Evolutionary conservation across 2,797 vertebrate species (phyloP).

Genomic region (Anas acuta): DNA sequence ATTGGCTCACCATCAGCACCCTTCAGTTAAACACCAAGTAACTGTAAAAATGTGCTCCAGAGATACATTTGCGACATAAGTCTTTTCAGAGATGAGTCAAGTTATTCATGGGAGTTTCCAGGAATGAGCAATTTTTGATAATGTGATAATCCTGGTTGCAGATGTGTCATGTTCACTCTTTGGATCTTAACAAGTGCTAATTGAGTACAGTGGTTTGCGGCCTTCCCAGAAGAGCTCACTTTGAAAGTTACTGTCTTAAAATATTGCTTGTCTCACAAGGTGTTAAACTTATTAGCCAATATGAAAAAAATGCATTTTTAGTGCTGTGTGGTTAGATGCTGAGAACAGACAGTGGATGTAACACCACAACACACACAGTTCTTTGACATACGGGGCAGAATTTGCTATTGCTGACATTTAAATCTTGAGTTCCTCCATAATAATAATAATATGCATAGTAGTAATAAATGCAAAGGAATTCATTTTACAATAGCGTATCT

Average conservation of each 20-base stretch:
- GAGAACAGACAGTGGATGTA: background rate
- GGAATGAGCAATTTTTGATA: background rate
- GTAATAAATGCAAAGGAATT: background rate
- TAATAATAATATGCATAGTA: background rate
- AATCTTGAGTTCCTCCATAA: background rate
- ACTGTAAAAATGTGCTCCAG: background rate
- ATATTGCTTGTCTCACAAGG: background rate
- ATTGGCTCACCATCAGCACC: background rate
- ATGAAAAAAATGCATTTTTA: background rate
- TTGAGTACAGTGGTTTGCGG: background rate
- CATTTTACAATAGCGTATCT: background rate
- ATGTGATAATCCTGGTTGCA: background rate
- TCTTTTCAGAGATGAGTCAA: background rate
- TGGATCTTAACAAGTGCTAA: background rate
- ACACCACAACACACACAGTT: background rate
- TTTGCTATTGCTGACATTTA: background rate
- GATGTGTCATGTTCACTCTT: background rate
- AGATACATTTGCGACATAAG: background rate
- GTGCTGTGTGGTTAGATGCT: background rate
- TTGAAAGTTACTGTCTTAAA: conserved; percentile 5
- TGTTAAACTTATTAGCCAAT: background rate
- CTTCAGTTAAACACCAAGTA: background rate
- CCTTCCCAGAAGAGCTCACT: background rate
- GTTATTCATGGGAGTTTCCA: background rate
- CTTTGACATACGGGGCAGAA: background rate